Conservation (phyloP, 2,797 vertebrate genomes). For the Sebastes kiyomatsui region DNA sequence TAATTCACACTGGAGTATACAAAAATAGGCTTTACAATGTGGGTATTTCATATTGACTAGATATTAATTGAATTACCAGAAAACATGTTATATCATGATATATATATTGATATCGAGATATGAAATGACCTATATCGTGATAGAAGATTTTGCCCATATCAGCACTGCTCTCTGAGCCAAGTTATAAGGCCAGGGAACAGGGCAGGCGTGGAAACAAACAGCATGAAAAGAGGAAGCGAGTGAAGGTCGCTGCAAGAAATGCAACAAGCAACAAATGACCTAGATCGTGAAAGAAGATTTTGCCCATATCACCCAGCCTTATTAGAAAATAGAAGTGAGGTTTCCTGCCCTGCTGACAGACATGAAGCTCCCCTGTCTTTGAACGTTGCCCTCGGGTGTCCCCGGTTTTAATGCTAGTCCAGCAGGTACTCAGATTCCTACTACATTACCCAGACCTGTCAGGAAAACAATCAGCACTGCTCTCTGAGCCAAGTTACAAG, state of each 20-base stretch:
- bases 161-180: conserved; percentile 43
- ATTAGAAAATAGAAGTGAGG: neutral
- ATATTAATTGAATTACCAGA: no score
- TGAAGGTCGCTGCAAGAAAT: neutral
- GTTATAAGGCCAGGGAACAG: conserved; percentile 34
- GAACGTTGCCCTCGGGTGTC: conserved; percentile 29
- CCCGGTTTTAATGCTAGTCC: conserved; percentile 56
- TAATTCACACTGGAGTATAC: no score
- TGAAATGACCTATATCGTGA: no score
- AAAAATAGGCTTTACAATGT: no score
- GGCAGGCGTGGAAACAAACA: conserved; percentile 14
- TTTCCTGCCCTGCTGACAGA: neutral
- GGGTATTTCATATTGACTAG: no score
- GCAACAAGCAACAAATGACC: no score
- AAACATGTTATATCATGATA: no score
- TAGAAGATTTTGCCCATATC: conserved; percentile 19
- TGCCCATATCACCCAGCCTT: no score
- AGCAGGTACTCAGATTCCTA: conserved; percentile 46
- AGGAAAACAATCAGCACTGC: conserved; percentile 63
- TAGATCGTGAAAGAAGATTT: no score
- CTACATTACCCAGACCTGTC: conserved; percentile 58
- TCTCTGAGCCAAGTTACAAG: conserved; percentile 43
- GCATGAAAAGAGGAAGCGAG: conserved; percentile 23
- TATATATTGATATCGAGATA: no score
- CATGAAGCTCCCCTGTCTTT: neutral